These are phyloP conservation scores for Dendroctonus valens DNA, from an alignment of 1,140 invertebrate species.

Conservation along the genomic window DNA sequence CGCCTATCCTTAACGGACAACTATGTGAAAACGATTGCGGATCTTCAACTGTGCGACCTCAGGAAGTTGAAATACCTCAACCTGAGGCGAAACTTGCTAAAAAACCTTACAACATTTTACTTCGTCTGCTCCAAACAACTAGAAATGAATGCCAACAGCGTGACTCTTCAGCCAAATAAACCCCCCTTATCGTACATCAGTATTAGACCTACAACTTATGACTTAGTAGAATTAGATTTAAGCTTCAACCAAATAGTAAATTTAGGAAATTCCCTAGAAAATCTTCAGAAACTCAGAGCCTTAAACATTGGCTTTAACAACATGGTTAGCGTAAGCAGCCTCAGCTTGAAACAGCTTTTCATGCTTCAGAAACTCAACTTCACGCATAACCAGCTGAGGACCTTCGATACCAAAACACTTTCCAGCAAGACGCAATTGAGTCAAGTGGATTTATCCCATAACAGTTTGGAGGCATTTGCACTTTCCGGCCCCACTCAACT, in stretches of 20 bases:
- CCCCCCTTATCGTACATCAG: constrained; percentile 9
- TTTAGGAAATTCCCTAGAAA: constrained; percentile 30
- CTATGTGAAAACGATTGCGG: constrained; percentile 30
- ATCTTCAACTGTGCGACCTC: constrained; percentile 38
- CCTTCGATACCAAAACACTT: constrained; percentile 29
- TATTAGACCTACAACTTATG: constrained; percentile 3
- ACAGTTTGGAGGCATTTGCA: constrained; percentile 22
- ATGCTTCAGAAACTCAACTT: constrained; percentile 25
- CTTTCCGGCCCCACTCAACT: constrained; percentile 28
- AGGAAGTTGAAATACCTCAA: constrained; percentile 33
- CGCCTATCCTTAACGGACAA: constrained; percentile 40
- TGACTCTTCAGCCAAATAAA: constrained; percentile 1
- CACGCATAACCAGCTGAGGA: constrained; percentile 24
- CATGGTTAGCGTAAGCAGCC: constrained; percentile 23
- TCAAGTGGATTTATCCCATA: constrained; percentile 37
- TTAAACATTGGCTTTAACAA: constrained; percentile 36
- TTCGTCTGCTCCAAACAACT: constrained; percentile 10
- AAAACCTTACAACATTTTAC: constrained; percentile 17
- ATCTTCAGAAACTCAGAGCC: constrained; percentile 30
- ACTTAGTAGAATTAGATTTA: constrained; percentile 37
- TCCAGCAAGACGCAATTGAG: constrained; percentile 21
- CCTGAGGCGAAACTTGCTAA: constrained; percentile 34
- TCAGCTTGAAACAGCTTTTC: constrained; percentile 18
- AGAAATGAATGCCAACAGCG: constrained; percentile 16
- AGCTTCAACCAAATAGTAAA: constrained; percentile 39